Percentiles rank a stretch among this genome's conserved stretches.
Conservation (phyloP, 2,888 invertebrate genomes). For the Molorchus minor region DNA sequence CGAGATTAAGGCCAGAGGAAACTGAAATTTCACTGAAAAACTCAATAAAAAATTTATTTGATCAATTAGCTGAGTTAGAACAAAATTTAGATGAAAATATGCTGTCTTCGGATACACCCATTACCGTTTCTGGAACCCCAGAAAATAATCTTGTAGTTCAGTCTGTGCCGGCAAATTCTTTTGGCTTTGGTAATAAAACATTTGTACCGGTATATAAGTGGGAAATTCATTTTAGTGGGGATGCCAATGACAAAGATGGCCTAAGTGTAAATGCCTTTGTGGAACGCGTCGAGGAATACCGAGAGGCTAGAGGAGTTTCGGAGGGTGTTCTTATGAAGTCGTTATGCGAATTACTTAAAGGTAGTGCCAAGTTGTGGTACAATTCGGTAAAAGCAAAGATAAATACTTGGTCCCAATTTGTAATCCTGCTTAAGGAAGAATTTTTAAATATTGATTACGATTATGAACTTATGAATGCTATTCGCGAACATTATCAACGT, state of each 20-base stretch:
- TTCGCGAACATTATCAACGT: no score
- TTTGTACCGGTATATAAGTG: no score
- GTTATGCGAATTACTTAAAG: constrained; percentile 33
- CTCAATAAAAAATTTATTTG: neutral
- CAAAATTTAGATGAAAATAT: neutral
- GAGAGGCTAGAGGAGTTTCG: constrained; percentile 30
- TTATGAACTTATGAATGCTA: constrained; percentile 1
- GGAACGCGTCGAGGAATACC: constrained; percentile 34
- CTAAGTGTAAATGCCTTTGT: constrained; percentile 26
- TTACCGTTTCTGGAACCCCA: no score
- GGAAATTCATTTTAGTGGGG: constrained; percentile 1
- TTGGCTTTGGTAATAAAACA: neutral
- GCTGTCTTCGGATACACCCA: no score
- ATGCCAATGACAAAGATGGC: neutral
- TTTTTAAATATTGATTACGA: constrained; percentile 34
- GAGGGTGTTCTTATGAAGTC: constrained; percentile 29
- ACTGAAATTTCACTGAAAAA: neutral
- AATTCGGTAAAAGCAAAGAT: constrained; percentile 22
- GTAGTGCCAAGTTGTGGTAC: no score
- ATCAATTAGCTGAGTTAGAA: neutral
- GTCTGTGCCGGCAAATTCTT: no score
- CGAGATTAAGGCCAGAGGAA: neutral
- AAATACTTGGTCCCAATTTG: constrained; percentile 8
- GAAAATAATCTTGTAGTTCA: no score
- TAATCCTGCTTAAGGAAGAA: constrained; percentile 1